These are phyloP conservation scores for Philantomba maxwellii DNA, from an alignment of 2,113 vertebrate species.

Conservation along the genomic window DNA sequence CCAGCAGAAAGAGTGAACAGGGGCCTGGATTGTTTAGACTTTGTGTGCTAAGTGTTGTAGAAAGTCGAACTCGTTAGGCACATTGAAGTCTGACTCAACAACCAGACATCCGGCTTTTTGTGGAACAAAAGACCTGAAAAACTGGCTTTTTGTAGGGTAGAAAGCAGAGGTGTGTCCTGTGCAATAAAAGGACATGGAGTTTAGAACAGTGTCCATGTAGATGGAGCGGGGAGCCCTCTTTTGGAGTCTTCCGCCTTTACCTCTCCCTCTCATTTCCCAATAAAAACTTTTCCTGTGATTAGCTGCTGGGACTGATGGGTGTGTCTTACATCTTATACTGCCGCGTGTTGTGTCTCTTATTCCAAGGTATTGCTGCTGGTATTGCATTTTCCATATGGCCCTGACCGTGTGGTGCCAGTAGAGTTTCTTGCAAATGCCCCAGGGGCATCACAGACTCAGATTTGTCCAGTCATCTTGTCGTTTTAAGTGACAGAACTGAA, in stretches of 20 bases:
- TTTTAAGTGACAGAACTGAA: constrained; percentile 11
- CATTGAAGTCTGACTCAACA: constrained; percentile 55
- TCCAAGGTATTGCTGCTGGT: background rate
- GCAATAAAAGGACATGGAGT: background rate
- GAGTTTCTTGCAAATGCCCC: background rate
- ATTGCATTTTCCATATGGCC: background rate
- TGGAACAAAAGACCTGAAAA: constrained; percentile 68
- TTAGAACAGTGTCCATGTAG: background rate
- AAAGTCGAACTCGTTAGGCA: constrained; percentile 29
- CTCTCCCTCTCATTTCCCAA: background rate
- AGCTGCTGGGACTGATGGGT: background rate
- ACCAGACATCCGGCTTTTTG: constrained; percentile 47
- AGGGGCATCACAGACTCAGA: background rate
- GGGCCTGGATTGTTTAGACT: background rate
- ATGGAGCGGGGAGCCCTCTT: background rate
- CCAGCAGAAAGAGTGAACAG: background rate
- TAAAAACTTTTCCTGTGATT: constrained; percentile 2
- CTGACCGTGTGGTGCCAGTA: background rate
- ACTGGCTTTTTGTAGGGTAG: constrained; percentile 61
- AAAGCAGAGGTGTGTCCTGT: constrained; percentile 57
- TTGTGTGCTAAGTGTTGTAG: background rate
- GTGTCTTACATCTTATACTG: background rate
- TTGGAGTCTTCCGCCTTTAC: background rate
- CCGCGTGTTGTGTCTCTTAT: background rate
- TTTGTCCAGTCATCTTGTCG: background rate